These are phyloP conservation scores for Eupithecia centaureata DNA, from an alignment of 2,888 invertebrate species.

Conservation along the genomic window DNA sequence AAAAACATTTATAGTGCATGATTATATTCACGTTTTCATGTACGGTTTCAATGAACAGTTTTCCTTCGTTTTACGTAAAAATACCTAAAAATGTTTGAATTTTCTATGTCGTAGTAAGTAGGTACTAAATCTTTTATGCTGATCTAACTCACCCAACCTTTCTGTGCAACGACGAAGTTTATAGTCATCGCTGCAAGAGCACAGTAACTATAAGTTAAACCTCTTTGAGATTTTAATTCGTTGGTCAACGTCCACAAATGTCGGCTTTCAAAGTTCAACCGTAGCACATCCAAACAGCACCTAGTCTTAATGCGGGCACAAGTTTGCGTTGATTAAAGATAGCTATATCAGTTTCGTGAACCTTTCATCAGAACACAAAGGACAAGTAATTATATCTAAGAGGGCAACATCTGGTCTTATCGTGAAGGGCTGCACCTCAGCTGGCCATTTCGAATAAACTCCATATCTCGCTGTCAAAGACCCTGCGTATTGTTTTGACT, in stretches of 20 bases:
- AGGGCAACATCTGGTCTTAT: slow-evolving; percentile 79
- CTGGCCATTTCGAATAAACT: slow-evolving; percentile 44
- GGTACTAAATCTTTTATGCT: no score
- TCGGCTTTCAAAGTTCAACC: slow-evolving; percentile 45
- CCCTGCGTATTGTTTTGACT: slow-evolving; percentile 17
- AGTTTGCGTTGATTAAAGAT: slow-evolving; percentile 82
- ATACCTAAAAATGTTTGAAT: no score
- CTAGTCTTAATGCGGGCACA: slow-evolving; percentile 62
- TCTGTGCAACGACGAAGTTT: background rate
- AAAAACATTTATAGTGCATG: no score
- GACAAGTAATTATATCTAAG: slow-evolving; percentile 75
- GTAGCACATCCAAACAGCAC: slow-evolving; percentile 66
- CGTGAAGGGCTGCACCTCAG: slow-evolving; percentile 77
- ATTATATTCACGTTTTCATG: no score
- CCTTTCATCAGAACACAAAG: slow-evolving; percentile 82
- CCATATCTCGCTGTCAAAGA: slow-evolving; percentile 7
- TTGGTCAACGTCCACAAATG: background rate
- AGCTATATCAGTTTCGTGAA: slow-evolving; percentile 80
- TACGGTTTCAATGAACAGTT: no score
- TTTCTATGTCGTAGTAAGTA: no score
- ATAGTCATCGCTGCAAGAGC: background rate
- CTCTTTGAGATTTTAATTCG: slow-evolving; percentile 3
- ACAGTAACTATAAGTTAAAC: background rate
- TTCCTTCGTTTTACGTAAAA: no score
- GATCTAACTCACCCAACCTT: background rate